Base-by-base conservation (phyloP, 2,113 vertebrate genomes). In the Grammomys surdaster region DNA sequence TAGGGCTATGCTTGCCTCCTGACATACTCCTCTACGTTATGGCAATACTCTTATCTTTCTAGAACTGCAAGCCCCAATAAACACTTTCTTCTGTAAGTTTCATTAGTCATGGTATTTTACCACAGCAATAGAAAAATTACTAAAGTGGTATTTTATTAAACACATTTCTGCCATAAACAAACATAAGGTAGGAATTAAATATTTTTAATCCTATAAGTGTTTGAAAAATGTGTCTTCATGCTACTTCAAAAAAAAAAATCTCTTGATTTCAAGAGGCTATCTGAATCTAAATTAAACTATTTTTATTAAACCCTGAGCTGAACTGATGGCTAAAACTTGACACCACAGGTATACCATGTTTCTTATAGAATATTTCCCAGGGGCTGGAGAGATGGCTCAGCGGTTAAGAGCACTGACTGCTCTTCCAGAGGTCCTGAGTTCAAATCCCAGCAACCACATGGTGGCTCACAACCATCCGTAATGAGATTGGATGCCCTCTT, bases 171-270 rank as follows among this genome's bases (percentile, higher is more conserved):
- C 92, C 63, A 89, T 54, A 93, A 92, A 88, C 75, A 88, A 89
- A 81, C 17, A 69, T 84, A 97, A 92, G 82, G 69, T 1, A 93
- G 43, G 26, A 95, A 88, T 76, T 48, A 95, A 96, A 97, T 98
- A 94, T 1, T 56, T 33, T 84, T 4, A 65, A 85, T 43, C 58
- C 58, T 16, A 19, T 31, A 11, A 58, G 8, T 92, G 40, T 96
- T 97, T 97, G 95, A 97, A 98, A 97, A 56, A 76, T 56, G n/a
- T 85, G 46, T 43, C 96, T 96, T 58, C 6, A 2, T 31, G 46
- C 20, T 40, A 82, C 54, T 82, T 95, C 87, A 97, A 91, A 31
- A 96, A 36, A 24, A 65, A 67, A 33, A 33, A 14, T 33, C 3
- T 85, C 3, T 78, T 91, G 89, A 89, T 97, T 95, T 96, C 92